These are phyloP conservation scores for Eupithecia inturbata DNA, from an alignment of 2,888 invertebrate genomes.

Conservation along the genomic window DNA sequence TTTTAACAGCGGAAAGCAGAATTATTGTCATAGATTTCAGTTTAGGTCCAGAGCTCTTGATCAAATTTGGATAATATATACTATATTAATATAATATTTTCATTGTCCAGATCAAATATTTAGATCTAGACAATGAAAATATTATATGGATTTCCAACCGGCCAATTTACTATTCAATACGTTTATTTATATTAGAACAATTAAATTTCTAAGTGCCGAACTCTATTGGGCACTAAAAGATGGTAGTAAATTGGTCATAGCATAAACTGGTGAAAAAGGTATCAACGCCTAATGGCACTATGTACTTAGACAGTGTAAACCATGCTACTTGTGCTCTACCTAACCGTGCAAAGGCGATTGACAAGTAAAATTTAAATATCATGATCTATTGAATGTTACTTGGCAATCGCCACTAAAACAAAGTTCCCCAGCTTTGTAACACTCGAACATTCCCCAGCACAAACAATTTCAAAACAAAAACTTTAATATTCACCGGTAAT, in stretches of 20 bases:
- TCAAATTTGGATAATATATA: neutral
- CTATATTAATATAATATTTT: neutral
- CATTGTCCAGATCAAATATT: neutral
- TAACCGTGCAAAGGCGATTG: neutral
- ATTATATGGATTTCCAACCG: neutral
- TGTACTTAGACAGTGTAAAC: too few relatives aligned
- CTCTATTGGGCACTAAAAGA: neutral
- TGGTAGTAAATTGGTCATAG: neutral
- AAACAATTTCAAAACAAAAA: neutral
- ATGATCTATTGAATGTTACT: neutral
- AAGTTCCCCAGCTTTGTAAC: neutral
- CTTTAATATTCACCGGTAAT: conserved; percentile 7
- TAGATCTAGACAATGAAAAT: neutral
- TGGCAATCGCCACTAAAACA: neutral
- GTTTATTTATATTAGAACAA: neutral
- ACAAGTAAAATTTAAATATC: neutral
- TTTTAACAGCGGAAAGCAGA: neutral
- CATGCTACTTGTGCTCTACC: too few relatives aligned
- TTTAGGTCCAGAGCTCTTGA: neutral
- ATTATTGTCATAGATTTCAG: neutral
- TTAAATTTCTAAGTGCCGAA: neutral
- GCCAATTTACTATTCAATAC: neutral
- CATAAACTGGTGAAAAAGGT: too few relatives aligned
- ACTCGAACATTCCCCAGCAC: neutral
- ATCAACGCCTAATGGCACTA: too few relatives aligned